phyloP scores from a whole-genome alignment of 2,888 invertebrate genomes.

The Liposcelis brunnea region DNA sequence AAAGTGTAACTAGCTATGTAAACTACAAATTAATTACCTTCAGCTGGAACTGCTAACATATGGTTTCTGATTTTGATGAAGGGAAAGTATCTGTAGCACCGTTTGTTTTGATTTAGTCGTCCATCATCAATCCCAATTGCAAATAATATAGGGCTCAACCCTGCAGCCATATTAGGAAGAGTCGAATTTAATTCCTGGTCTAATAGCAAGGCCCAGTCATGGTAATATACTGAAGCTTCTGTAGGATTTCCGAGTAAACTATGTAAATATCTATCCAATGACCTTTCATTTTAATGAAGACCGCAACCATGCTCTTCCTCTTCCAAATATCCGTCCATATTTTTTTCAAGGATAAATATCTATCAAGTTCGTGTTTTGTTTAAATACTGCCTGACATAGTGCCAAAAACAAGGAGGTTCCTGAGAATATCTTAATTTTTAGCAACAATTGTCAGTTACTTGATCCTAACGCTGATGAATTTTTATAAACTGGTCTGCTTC shows the following conservation, averaged over 20 bases:
- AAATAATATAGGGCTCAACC: slow-evolving; percentile 76
- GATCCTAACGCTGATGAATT: slow-evolving; percentile 18
- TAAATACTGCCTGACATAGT: slow-evolving; percentile 56
- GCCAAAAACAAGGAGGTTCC: slow-evolving; percentile 39
- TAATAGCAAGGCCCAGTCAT: slow-evolving; percentile 67
- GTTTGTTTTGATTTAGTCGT: slow-evolving; percentile 48
- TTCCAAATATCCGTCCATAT: slow-evolving; percentile 57
- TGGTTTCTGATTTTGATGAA: slow-evolving; percentile 35
- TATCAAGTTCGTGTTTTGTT: slow-evolving; percentile 76
- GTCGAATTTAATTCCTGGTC: slow-evolving; percentile 62
- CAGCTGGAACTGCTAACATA: slow-evolving; percentile 50
- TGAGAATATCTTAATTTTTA: slow-evolving; percentile 2
- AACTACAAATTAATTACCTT: slow-evolving; percentile 33
- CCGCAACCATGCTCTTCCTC: slow-evolving; percentile 76
- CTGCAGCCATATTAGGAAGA: slow-evolving; percentile 72
- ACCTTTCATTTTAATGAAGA: slow-evolving; percentile 81
- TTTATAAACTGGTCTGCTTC: slow-evolving; percentile 30
- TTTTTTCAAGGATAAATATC: slow-evolving; percentile 52
- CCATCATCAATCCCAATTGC: slow-evolving; percentile 80
- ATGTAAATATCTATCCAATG: slow-evolving; percentile 64
- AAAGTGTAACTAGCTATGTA: too few relatives aligned
- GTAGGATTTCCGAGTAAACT: slow-evolving; percentile 48
- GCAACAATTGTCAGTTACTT: slow-evolving; percentile 2
- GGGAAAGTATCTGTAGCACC: slow-evolving; percentile 26
- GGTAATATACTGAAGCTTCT: slow-evolving; percentile 50